A percentile compares a stretch with the other conserved stretches of the same genome.
Evolutionary conservation across 37 sponge, comb jelly and placozoan species (phyloP).

Genomic region (Cliona cf. orientalis): DNA sequence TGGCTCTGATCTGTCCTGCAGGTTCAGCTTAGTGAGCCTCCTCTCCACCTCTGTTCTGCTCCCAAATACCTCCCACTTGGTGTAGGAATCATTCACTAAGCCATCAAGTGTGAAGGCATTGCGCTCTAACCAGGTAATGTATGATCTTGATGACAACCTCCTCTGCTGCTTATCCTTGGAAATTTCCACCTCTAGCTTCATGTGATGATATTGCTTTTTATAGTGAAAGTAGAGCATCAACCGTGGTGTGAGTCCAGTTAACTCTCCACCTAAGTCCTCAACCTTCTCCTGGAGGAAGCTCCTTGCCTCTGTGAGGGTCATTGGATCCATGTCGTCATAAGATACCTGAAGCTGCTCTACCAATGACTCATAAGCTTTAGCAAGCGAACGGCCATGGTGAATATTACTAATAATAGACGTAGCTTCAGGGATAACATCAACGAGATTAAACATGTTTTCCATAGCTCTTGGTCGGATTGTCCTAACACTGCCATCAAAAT

Average conservation of each 20-base stretch:
- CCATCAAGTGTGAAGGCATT: background rate
- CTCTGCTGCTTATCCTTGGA: background rate
- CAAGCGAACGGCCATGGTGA: background rate
- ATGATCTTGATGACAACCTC: background rate
- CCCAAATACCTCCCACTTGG: conserved; percentile 52
- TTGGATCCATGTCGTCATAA: background rate
- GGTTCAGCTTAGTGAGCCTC: conserved; percentile 5
- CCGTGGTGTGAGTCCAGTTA: background rate
- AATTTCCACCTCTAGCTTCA: background rate
- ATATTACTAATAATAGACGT: background rate
- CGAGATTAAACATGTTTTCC: conserved; percentile 31
- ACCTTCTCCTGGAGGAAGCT: conserved; percentile 12
- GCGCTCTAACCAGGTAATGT: conserved; percentile 26
- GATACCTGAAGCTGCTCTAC: background rate
- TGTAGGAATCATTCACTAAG: conserved; percentile 16
- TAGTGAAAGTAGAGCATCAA: conserved; percentile 43
- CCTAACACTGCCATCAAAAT: conserved; percentile 20
- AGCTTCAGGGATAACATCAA: conserved; percentile 23
- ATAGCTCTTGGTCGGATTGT: background rate
- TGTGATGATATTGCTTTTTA: conserved; percentile 31
- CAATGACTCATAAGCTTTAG: conserved; percentile 1
- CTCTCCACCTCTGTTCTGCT: conserved; percentile 38
- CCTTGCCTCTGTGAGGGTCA: background rate
- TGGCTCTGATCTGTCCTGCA: background rate
- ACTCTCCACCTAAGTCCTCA: background rate